phyloP scores from a whole-genome alignment of 2,797 vertebrate species.

The Neosalanx taihuensis region DNA sequence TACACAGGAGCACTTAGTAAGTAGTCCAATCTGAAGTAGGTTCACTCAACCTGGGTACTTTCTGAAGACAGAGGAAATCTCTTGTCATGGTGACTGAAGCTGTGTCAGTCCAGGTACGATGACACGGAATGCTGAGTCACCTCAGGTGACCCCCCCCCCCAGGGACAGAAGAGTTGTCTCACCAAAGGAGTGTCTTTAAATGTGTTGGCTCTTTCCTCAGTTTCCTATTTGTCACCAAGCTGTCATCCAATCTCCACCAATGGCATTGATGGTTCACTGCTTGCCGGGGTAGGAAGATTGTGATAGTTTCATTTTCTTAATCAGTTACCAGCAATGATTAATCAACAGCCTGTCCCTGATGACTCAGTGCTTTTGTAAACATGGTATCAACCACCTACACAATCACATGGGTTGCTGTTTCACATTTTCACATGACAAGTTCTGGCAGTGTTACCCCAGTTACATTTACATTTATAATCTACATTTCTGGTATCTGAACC shows the following conservation, averaged over 20 bases:
- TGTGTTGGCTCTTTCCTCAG: conserved; percentile 21
- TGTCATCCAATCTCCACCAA: conserved; percentile 32
- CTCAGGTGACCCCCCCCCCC: background rate
- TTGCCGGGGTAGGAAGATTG: conserved; percentile 24
- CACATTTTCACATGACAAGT: background rate
- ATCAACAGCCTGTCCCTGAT: conserved; percentile 44
- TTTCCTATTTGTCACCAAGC: conserved; percentile 43
- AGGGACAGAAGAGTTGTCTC: conserved; percentile 37
- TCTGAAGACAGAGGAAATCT: too few relatives aligned
- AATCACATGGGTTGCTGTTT: background rate
- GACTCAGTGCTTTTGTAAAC: conserved; percentile 11
- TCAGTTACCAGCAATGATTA: conserved; percentile 22
- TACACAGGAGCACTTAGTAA: conserved; percentile 99
- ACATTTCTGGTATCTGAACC: background rate
- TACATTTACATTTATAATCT: too few relatives aligned
- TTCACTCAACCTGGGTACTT: background rate
- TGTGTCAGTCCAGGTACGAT: background rate
- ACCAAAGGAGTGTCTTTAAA: conserved; percentile 17
- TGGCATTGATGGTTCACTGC: conserved; percentile 51
- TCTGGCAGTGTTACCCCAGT: background rate
- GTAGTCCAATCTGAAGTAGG: conserved; percentile 57
- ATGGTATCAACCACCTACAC: conserved; percentile 2
- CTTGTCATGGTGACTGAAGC: too few relatives aligned
- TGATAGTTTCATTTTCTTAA: conserved; percentile 45
- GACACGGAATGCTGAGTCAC: conserved; percentile 50